Conservation (phyloP, 2,113 vertebrate genomes). For the Zingel zingel region DNA sequence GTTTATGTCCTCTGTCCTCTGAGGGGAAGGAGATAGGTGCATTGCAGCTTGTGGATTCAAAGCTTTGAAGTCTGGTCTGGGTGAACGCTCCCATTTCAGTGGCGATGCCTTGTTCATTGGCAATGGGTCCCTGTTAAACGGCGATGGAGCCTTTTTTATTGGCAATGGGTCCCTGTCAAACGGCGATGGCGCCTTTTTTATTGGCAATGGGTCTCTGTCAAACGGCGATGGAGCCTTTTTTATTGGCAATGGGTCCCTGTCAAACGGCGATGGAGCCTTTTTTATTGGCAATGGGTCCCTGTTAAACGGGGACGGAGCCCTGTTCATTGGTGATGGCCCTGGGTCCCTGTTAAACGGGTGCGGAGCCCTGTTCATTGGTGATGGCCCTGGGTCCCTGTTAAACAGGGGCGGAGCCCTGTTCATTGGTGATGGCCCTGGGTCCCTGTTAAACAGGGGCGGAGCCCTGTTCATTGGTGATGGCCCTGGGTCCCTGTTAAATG, state of each 20-base stretch:
- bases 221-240: not conserved
- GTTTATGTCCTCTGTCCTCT: constrained; percentile 23
- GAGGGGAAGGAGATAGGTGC: constrained; percentile 13
- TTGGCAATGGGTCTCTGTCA: not conserved
- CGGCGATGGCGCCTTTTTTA: not conserved
- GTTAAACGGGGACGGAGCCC: not conserved
- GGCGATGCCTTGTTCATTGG: constrained; percentile 2
- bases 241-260: not conserved
- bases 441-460: constrained; percentile 27
- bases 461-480: not conserved
- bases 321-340: not conserved
- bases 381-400: not conserved
- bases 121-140: not conserved
- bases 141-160: not conserved
- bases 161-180: not conserved
- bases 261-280: not conserved
- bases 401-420: not conserved
- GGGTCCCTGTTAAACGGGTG: constrained; percentile 20
- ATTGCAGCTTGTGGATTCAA: not conserved
- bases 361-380: constrained; percentile 5
- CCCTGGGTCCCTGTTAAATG: not conserved
- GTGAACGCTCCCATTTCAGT: constrained; percentile 30
- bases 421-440: accelerated
- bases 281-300: not conserved
- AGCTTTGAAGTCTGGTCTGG: constrained; percentile 32